Base-by-base conservation (phyloP, 2,113 vertebrate genomes). In the Cyrtonyx montezumae region DNA sequence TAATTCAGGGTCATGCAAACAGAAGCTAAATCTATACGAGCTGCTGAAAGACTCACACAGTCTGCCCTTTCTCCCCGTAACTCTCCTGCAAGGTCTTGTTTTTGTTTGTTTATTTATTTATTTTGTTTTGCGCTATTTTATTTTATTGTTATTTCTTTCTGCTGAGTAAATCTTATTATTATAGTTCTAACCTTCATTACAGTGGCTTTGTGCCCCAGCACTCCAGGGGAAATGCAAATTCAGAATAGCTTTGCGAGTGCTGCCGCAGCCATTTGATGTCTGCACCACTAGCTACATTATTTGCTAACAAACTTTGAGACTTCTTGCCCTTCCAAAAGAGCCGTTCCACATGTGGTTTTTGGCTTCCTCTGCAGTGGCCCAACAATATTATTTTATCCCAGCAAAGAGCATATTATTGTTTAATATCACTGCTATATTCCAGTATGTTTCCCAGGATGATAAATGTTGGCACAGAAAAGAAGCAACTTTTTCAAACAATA, bases 401-500 rank as follows among this genome's bases (percentile, higher is more conserved):
- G 91, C 73, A 90, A 95, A 96, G 87, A 97, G 79, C 83, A 73
- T 73, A 95, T 89, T 94, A 76, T 94, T 94, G 90, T 96, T 96
- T 94, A 96, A 95, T 96, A 94, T 96, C 88, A 59, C 55, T 97
- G 90, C 79, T 95, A 90, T 95, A 94, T 91, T 95, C 91, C 90
- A 95, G 79, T 92, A 53, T 69, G 88, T 87, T 91, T 97, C 96
- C 95, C 96, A 96, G 91, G 95, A 96, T 95, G 95, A 97, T 95
- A 96, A 90, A 92, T 82, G 79, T 25, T 97, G 95, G 95, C 94
- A 42, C 58, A 79, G 88, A 95, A 95, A 95, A 82, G 93, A 97
- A 78, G 84, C 76, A 96, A 93, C 94, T 94, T 96, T 96, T 96
- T 96, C 91, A 96, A 96, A 97, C 95, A 97, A 95, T 96, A 97